Base-by-base conservation (phyloP, 92 coral and sea anemone genomes). In the Zoanthus solanderi region DNA sequence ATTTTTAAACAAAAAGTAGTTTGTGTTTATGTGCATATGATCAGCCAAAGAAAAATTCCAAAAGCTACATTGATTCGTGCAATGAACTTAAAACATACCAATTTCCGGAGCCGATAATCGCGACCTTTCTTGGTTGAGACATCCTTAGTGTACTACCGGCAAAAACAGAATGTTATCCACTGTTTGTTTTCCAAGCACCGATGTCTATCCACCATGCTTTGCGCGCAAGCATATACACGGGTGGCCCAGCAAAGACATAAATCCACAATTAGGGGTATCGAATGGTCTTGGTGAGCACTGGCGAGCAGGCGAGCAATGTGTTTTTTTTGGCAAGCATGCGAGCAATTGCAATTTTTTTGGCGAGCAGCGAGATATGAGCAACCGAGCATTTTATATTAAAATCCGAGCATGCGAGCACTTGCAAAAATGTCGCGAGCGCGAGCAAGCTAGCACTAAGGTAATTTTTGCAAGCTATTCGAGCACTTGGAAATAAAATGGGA, bases 91-190 rank as follows among this genome's bases (percentile, higher is more conserved):
- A 37, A 37, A 90, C 95, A 89, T 76, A 96, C 99, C 99, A 96
- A 86, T 96, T 96, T 88, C 99, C 98, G 29, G 99, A 96, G 93
- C 99, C 99, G 45, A 96, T 94, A 30, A 96, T 94, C 2, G 98
- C 91, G 30, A 96, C 93, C 77, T 83, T 92, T 71, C 89, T 91
- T 73, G 89, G 92, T 71, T 83, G 89, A 66, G 90, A 45, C 85
- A 81, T 81, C 56, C 10, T 68, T 63, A 80, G 57, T 23, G 30
- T 8, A 31, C 14, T 78, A 13, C 71, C 53, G 72, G 45, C 54
- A 56, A 37, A 52, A n/a, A 11, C 18, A 63, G 30, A 2, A 63
- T 17, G 29, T 63, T 1, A 63, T 63, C 11, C 60, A 18, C 6
- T 34, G 37, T 48, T 14, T n/a, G 61, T 50, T 76, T 76, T 28